These are phyloP conservation scores for Drosophila leontia DNA, from an alignment of 1,140 invertebrate species.

Conservation along the genomic window DNA sequence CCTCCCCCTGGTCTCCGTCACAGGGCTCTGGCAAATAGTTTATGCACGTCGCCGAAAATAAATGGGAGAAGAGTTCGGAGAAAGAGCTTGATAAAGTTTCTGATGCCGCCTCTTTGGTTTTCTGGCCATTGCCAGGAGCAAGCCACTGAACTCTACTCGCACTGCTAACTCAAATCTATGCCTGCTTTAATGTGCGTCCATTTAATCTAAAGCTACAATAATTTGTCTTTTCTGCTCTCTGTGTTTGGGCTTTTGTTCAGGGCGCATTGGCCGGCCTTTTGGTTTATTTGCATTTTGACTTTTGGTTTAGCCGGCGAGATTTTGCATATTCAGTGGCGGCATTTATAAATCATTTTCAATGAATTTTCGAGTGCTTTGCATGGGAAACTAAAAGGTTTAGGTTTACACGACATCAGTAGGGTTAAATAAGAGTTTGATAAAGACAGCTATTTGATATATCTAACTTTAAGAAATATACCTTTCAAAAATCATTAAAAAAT, in stretches of 20 bases:
- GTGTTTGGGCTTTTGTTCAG: slow-evolving; percentile 4
- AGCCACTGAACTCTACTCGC: slow-evolving; percentile 19
- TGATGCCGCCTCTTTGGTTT: slow-evolving; percentile 28
- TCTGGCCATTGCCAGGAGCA: slow-evolving; percentile 34
- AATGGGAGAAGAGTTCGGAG: slow-evolving; percentile 16
- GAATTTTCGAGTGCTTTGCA: slow-evolving; percentile 18
- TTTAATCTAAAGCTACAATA: slow-evolving; percentile 62
- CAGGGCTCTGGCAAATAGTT: slow-evolving; percentile 48
- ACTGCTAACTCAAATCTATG: slow-evolving; percentile 6
- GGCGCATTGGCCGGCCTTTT: slow-evolving; percentile 6
- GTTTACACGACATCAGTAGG: not conserved
- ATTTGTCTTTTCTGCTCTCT: slow-evolving; percentile 42
- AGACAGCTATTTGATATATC: not conserved
- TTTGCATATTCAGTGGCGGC: slow-evolving; percentile 30
- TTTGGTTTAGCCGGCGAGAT: slow-evolving; percentile 12
- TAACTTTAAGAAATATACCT: not conserved
- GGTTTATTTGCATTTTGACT: slow-evolving; percentile 52
- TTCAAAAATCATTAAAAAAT: not conserved
- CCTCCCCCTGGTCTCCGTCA: slow-evolving; percentile 11
- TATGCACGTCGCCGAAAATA: slow-evolving; percentile 51
- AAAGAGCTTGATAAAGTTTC: slow-evolving; percentile 51
- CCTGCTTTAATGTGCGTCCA: slow-evolving; percentile 52
- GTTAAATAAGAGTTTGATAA: not conserved
- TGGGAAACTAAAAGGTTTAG: not conserved
- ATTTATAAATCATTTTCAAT: slow-evolving; percentile 48